Conservation (phyloP, 1,140 invertebrate species). For the Aphidius gifuensis region DNA sequence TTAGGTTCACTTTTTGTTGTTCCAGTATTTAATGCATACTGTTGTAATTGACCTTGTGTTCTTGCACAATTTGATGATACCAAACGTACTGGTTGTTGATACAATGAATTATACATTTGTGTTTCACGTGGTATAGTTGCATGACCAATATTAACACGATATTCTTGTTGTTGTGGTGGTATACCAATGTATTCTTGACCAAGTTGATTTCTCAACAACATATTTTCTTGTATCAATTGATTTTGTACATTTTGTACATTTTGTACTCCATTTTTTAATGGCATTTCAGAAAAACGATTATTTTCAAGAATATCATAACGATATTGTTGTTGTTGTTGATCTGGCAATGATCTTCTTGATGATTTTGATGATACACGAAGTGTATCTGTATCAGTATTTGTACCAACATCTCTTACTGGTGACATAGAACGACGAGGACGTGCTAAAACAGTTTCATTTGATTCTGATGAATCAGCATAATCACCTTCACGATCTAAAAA, state of each 20-base stretch:
- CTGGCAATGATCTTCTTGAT: conserved; percentile 23
- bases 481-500: conserved; percentile 45
- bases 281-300: conserved; percentile 39
- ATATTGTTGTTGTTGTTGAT: conserved; percentile 27
- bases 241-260: conserved; percentile 45
- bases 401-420: conserved; percentile 42
- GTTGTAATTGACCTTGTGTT: conserved; percentile 43
- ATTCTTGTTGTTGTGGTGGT: conserved; percentile 3
- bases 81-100: conserved; percentile 25
- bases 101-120: not conserved
- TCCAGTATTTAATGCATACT: conserved; percentile 16
- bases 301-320: conserved; percentile 31
- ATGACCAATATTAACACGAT: conserved; percentile 6
- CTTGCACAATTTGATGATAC: conserved; percentile 36
- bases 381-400: conserved; percentile 36
- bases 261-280: conserved; percentile 50
- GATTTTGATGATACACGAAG: conserved; percentile 26
- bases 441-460: conserved; percentile 51
- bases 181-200: conserved; percentile 13
- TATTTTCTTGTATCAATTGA: conserved; percentile 54
- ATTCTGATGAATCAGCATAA: conserved; percentile 54
- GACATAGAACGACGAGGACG: conserved; percentile 46
- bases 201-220: conserved; percentile 43
- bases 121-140: not conserved
- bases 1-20: conserved; percentile 1